Base-by-base conservation (phyloP, 2,797 vertebrate genomes). In the Lacerta agilis region DNA sequence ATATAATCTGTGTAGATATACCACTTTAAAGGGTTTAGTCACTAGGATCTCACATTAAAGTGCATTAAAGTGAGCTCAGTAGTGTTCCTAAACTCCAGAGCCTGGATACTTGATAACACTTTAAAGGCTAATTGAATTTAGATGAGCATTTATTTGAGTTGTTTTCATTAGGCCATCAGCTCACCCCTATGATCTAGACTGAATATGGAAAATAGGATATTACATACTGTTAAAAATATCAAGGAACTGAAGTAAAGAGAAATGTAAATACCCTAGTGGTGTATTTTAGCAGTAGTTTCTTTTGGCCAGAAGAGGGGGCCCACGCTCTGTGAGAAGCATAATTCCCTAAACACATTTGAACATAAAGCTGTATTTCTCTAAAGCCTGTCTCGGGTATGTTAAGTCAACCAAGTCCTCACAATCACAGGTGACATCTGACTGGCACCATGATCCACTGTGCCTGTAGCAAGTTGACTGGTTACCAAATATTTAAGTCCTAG, bases 291-390 rank as follows among this genome's bases (percentile, higher is more conserved):
- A 58, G 17, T 25, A 83, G 27, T 36, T 76, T 66, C 2, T 69
- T 89, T 69, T 67, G 61, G 73, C 83, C 88, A 86, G 71, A 58
- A 86, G 88, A 82, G 83, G 88, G 88, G 33, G 83, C 78, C 45
- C 88, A 58, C 4, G 11, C 25, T 43, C 64, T 76, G 85, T 33
- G 43, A 81, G 15, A 69, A 41, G 36, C 6, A 71, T 23, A 71
- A 38, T 41, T 38, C 33, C 10, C 8, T 25, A 27, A 45, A 49
- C 20, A 41, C 4, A 75, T 55, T 55, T 3, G 11, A 13, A 55
- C 49, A 55, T 55, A 55, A 55, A 55, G 49, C 49, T 55, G 49
- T 55, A 55, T 49, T 49, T 49, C 49, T 49, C 49, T 49, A 49
- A 49, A 49, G 49, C 49, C 49, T 49, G 49, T 49, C 49, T 49